Evolutionary conservation across 2,888 invertebrate genomes (phyloP), one percentile per base, ranked within the genome.

Genomic region (Acleris laterana): DNA sequence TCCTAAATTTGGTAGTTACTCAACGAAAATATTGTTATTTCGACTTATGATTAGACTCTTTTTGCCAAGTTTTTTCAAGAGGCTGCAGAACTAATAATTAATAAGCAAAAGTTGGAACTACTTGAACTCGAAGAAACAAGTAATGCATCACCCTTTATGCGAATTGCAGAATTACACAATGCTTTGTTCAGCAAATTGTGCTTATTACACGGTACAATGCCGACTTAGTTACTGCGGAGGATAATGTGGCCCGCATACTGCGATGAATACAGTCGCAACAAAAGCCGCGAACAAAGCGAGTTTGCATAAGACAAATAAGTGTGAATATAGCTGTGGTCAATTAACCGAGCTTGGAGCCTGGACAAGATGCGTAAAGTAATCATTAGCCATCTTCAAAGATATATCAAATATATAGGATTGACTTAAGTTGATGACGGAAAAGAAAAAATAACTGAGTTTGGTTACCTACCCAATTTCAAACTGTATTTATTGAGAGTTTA

Each of bases 111-210:
- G 4, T 3, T 32, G 3, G 9, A 9, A 9, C 1, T 4, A 38
- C 38, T 13, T 38, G 13, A 1, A 38, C 13, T 38, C 38, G 38
- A 13, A 38, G 11, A 42, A 42, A 55, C 20, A 55, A 20, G 46
- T 56, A 57, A 61, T 56, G 51, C 56, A 56, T 61, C 55, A 55
- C 17, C 55, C 61, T 56, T 61, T 61, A 61, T 61, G 66, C 46
- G 46, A 66, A 52, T 51, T 66, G 61, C 66, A 66, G 51, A 50
- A 66, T 57, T 61, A 66, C 62, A 57, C 57, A 62, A 19, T 62
- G 66, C 66, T 66, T 66, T 62, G 63, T 63, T 63, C 57, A 25
- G 46, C 61, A 66, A 62, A 66, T 65, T 66, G 65, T 66, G 66
- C 66, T 66, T 66, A 62, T 66, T 65, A 61, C 61, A 57, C 38